A percentile compares a stretch with the other conserved stretches of the same genome.
These are phyloP conservation scores for Petrolisthes cinctipes DNA, from an alignment of 2,888 invertebrate genomes.

Conservation along the genomic window DNA sequence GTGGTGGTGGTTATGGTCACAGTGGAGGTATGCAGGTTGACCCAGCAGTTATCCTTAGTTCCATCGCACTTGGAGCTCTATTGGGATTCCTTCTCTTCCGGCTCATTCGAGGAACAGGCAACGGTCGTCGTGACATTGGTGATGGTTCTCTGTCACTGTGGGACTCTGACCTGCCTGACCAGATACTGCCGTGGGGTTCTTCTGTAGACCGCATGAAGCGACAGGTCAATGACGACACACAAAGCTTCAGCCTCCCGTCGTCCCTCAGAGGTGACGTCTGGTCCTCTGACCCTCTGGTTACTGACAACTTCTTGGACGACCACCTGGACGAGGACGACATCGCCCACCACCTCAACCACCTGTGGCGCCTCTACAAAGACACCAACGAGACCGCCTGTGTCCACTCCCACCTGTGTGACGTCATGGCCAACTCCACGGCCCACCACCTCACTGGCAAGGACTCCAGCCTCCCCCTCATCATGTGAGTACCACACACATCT, in stretches of 20 bases:
- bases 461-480: conserved; percentile 22
- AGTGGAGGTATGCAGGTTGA: neutral
- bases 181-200: conserved; percentile 21
- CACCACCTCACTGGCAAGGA: conserved; percentile 33
- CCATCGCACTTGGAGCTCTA: conserved; percentile 47
- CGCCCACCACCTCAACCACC: conserved; percentile 37
- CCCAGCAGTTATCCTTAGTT: conserved; percentile 31
- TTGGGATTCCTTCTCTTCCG: conserved; percentile 44
- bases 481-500: conserved; percentile 16
- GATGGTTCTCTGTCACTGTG: conserved; percentile 46
- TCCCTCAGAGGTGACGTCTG: conserved; percentile 36
- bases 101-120: conserved; percentile 28
- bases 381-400: conserved; percentile 31
- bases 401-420: conserved; percentile 33
- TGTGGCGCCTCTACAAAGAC: conserved; percentile 37
- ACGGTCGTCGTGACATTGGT: conserved; percentile 33
- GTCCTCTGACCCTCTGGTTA: conserved; percentile 27
- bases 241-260: conserved; percentile 17
- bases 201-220: conserved; percentile 30
- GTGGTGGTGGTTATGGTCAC: conserved; percentile 12
- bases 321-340: conserved; percentile 30
- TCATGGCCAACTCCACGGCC: conserved; percentile 31
- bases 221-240: conserved; percentile 6
- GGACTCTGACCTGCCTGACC: conserved; percentile 45
- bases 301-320: neutral